Evolutionary conservation across 2,888 invertebrate genomes (phyloP), one percentile per base, ranked within the genome.

Genomic region (Drosophila maculinotata): DNA sequence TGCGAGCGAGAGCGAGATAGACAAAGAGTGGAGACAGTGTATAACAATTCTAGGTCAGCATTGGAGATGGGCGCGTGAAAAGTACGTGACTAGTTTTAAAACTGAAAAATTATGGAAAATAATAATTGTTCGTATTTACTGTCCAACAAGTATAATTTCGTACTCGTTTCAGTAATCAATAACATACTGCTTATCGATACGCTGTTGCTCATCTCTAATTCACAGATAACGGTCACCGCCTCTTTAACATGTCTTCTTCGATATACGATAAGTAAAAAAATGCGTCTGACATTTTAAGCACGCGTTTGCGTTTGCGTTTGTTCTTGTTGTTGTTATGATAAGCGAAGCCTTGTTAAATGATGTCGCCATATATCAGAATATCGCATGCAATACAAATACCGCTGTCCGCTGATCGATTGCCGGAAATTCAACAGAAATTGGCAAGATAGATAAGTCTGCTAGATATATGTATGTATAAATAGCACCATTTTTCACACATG

Each of bases 41-140:
- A 45, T 31, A 33, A 53, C 20, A 48, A 66, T 82, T 79, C 76
- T 82, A 68, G 79, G 79, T 85, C 79, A 85, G 64, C 52, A 33
- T 31, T 53, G 25, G 70, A 67, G 82, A 79, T 69, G 80, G 52
- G 62, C 49, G 49, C 69, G 81, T 79, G 76, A 75, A 57, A 54
- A 41, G 20, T 44, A 33, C 35, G 51, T 52, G 33, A 57, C 28
- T n/a, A n/a, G n/a, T n/a, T n/a, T n/a, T n/a, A n/a, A n/a, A n/a
- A n/a, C n/a, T n/a, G n/a, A n/a, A n/a, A n/a, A n/a, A n/a, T n/a
- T n/a, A n/a, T 17, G 28, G 42, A 14, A 31, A 20, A 10, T 9
- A 44, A 3, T 8, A 12, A 30, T 17, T 45, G 30, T 7, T 20
- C 2, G 12, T 9, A 12, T 17, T 28, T 30, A n/a, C 8, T 12